These are phyloP conservation scores for Bolborhynchus lineola DNA, from an alignment of 2,113 vertebrate genomes.

Conservation along the genomic window DNA sequence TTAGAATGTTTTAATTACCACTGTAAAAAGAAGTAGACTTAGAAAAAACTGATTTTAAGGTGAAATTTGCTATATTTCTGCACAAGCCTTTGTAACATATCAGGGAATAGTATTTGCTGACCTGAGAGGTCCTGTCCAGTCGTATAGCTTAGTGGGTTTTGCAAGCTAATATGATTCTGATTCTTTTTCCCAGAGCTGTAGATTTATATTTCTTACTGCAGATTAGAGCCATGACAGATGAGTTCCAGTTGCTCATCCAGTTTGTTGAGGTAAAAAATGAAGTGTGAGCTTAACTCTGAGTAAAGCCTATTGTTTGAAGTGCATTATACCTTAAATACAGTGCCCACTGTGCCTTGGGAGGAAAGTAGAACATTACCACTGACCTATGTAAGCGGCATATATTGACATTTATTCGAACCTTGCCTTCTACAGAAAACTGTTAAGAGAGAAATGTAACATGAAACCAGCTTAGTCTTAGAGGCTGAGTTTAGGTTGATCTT, in stretches of 20 bases:
- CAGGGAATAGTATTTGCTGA: background rate
- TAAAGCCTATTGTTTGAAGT: background rate
- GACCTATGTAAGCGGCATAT: background rate
- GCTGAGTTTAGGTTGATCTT: background rate
- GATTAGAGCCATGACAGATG: background rate
- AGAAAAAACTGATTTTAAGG: background rate
- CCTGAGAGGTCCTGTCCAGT: background rate
- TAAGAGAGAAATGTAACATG: background rate
- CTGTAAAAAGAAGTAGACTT: background rate
- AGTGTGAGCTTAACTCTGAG: background rate
- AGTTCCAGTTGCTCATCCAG: background rate
- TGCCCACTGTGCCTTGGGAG: background rate
- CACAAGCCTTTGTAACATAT: background rate
- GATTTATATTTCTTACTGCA: background rate
- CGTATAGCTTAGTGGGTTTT: background rate
- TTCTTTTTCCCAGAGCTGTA: background rate
- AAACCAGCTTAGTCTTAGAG: background rate
- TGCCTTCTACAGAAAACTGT: background rate
- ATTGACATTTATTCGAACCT: background rate
- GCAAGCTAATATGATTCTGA: background rate
- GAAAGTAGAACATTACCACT: background rate
- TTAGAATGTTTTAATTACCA: background rate
- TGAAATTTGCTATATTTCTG: background rate
- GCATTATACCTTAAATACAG: background rate
- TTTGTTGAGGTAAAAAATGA: background rate